Percentiles rank a stretch among this genome's conserved stretches.
Conservation (phyloP, 2,888 invertebrate species). For the Napeogenes inachia region DNA sequence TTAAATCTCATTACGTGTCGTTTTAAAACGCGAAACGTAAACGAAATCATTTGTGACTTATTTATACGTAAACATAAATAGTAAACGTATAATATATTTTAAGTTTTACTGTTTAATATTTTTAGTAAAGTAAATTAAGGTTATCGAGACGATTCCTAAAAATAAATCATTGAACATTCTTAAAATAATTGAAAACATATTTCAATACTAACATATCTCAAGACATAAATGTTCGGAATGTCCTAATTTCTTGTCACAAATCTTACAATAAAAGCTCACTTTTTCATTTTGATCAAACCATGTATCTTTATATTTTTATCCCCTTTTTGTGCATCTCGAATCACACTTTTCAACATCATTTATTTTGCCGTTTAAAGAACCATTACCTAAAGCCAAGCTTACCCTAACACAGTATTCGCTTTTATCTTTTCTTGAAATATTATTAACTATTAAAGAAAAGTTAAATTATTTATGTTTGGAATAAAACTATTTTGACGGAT, state of each 20-base stretch:
- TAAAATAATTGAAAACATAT: background rate
- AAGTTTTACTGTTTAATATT: too few species aligned
- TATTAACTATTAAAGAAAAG: background rate
- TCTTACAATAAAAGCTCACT: constrained; percentile 59
- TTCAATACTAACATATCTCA: background rate
- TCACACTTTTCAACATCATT: constrained; percentile 74
- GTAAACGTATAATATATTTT: too few species aligned
- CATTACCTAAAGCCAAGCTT: constrained; percentile 39
- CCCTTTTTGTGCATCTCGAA: constrained; percentile 71
- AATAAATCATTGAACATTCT: too few species aligned
- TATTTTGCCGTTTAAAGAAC: constrained; percentile 66
- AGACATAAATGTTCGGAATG: background rate
- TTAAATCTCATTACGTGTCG: background rate
- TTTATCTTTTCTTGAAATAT: background rate
- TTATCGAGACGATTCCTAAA: background rate
- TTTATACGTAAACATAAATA: too few species aligned
- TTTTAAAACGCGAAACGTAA: too few species aligned
- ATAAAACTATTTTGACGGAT: too few species aligned
- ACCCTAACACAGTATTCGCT: background rate
- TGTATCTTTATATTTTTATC: constrained; percentile 49
- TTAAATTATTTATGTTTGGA: too few species aligned
- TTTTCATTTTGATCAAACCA: constrained; percentile 65
- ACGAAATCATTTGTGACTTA: too few species aligned
- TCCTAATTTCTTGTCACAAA: too few species aligned
- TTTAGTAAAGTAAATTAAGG: too few species aligned